phyloP scores from a whole-genome alignment of 1,140 invertebrate genomes.

The Lucilia cuprina region DNA sequence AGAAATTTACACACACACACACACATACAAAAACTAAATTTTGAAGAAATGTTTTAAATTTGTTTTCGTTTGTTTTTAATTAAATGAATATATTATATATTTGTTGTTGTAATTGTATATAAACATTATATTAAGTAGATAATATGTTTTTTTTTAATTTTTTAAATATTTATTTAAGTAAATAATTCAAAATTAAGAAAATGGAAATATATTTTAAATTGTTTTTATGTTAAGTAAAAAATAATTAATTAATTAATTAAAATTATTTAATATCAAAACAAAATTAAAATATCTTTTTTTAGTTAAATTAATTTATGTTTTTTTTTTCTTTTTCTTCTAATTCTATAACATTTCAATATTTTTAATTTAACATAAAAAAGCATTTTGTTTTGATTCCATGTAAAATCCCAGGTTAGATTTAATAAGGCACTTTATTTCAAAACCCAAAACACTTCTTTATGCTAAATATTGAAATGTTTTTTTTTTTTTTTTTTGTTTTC shows the following conservation, averaged over 20 bases:
- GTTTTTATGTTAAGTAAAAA: not conserved
- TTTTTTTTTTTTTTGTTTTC: not conserved
- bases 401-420: too few species aligned
- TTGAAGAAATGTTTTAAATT: conserved; percentile 6
- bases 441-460: too few species aligned
- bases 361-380: not conserved
- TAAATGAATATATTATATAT: conserved; percentile 33
- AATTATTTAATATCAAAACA: conserved; percentile 24
- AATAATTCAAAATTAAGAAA: not conserved
- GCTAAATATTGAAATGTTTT: not conserved
- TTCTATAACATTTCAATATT: not conserved
- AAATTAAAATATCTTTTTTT: not conserved
- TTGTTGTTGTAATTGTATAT: conserved; percentile 22
- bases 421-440: too few species aligned
- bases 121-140: conserved; percentile 13
- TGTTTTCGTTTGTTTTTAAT: not conserved
- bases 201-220: not conserved
- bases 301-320: not conserved
- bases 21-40: conserved; percentile 33
- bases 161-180: not conserved
- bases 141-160: not conserved
- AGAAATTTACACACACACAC: conserved; percentile 31
- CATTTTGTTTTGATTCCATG: not conserved
- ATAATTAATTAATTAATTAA: not conserved
- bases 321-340: too few species aligned